A percentile compares a stretch with the other conserved stretches of the same genome.
phyloP scores from a whole-genome alignment of 92 coral and sea anemone species.

The Phymanthus crucifer region DNA sequence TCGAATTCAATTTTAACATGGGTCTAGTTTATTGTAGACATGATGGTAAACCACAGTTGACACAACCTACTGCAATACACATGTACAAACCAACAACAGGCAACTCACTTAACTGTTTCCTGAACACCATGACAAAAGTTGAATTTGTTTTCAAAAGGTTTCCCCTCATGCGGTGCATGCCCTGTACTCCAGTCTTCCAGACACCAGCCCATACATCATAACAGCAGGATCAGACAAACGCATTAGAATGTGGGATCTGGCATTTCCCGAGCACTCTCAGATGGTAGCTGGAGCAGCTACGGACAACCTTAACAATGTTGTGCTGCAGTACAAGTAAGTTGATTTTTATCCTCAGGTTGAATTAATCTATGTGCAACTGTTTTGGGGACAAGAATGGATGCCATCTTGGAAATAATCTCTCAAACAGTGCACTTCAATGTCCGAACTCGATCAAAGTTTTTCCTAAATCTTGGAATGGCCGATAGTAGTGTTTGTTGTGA shows the following conservation, averaged over 20 bases:
- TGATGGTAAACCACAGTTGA: no score
- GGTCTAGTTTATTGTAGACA: no score
- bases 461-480: no score
- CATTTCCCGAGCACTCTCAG: slow-evolving; percentile 87
- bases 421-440: no score
- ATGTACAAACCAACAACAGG: background rate
- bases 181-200: slow-evolving; percentile 84
- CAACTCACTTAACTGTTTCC: no score
- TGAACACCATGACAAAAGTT: background rate
- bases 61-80: no score
- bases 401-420: no score
- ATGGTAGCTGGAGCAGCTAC: slow-evolving; percentile 97
- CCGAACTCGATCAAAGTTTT: no score
- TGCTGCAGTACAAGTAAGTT: slow-evolving; percentile 89
- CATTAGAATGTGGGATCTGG: slow-evolving; percentile 97
- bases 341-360: background rate
- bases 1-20: no score
- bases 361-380: background rate
- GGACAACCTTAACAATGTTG: slow-evolving; percentile 83
- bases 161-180: slow-evolving; percentile 97
- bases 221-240: slow-evolving; percentile 99
- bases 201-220: slow-evolving; percentile 86
- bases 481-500: no score
- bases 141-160: slow-evolving; percentile 52
- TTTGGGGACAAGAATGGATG: no score